Percentiles rank a stretch among this genome's conserved stretches.
Conservation (phyloP, 53 echinoderm and acorn worm genomes). For the Astropecten irregularis region DNA sequence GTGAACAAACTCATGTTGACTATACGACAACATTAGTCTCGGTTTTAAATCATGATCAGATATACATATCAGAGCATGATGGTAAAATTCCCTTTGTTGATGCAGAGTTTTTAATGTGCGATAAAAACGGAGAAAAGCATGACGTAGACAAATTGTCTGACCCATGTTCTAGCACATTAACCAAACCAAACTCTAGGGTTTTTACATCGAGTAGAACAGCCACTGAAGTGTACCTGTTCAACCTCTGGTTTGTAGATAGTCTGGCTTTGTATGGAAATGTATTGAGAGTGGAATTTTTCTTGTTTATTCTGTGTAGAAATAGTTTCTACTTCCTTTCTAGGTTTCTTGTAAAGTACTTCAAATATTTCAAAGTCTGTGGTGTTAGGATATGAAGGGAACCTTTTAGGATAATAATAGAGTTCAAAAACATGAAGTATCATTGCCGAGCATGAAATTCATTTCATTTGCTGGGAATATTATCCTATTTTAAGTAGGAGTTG, state of each 20-base stretch:
- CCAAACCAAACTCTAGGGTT: conserved; percentile 7
- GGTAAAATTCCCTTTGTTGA: background rate
- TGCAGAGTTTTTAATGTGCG: too few relatives aligned
- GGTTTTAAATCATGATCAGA: background rate
- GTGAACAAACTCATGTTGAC: background rate
- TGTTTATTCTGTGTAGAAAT: conserved; percentile 10
- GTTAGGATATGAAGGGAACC: conserved; percentile 45
- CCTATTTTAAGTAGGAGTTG: too few relatives aligned
- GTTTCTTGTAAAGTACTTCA: conserved; percentile 48
- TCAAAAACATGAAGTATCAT: too few relatives aligned
- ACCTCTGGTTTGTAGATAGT: background rate
- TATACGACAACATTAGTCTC: background rate
- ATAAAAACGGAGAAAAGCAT: too few relatives aligned
- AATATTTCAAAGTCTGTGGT: conserved; percentile 53
- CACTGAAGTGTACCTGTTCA: background rate
- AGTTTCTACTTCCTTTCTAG: conserved; percentile 42
- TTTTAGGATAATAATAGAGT: conserved; percentile 8
- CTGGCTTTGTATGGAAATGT: background rate
- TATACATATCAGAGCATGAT: background rate
- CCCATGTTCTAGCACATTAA: background rate
- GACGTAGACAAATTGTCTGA: too few relatives aligned
- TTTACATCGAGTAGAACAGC: background rate
- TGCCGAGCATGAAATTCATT: too few relatives aligned
- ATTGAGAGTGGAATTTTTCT: background rate
- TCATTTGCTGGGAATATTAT: too few relatives aligned